These are phyloP conservation scores for Lamellibrachia satsuma DNA, from an alignment of 2,888 invertebrate genomes.

Conservation along the genomic window DNA sequence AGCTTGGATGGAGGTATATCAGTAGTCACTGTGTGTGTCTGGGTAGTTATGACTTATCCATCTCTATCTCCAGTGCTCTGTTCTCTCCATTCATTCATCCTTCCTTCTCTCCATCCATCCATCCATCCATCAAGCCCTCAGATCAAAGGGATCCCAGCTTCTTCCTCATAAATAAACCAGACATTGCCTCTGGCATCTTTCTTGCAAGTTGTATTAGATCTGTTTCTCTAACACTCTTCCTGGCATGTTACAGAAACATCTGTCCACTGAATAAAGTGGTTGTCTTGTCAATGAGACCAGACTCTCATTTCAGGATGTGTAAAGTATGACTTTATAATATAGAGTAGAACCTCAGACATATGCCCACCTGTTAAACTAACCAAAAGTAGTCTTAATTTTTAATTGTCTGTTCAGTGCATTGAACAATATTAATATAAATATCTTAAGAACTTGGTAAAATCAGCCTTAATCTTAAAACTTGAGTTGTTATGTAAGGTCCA, in stretches of 20 bases:
- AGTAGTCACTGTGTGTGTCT: slow-evolving; percentile 9
- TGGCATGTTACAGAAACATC: background rate
- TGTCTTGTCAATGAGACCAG: background rate
- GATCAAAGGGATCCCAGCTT: background rate
- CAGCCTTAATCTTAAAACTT: background rate
- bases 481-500: too few relatives aligned
- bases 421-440: background rate
- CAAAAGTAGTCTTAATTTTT: background rate
- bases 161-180: background rate
- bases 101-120: background rate
- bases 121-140: background rate
- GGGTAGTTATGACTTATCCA: background rate
- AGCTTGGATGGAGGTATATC: background rate
- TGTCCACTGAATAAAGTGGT: background rate
- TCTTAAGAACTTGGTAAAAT: background rate
- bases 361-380: background rate
- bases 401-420: background rate
- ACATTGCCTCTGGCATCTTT: background rate
- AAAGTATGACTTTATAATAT: background rate
- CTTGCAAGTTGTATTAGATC: background rate
- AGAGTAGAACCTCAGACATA: background rate
- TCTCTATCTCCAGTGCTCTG: background rate
- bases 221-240: background rate
- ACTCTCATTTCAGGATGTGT: background rate
- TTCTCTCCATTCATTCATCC: slow-evolving; percentile 5